Conservation (phyloP, 2,797 vertebrate species). For the Cossypha niveicapilla region DNA sequence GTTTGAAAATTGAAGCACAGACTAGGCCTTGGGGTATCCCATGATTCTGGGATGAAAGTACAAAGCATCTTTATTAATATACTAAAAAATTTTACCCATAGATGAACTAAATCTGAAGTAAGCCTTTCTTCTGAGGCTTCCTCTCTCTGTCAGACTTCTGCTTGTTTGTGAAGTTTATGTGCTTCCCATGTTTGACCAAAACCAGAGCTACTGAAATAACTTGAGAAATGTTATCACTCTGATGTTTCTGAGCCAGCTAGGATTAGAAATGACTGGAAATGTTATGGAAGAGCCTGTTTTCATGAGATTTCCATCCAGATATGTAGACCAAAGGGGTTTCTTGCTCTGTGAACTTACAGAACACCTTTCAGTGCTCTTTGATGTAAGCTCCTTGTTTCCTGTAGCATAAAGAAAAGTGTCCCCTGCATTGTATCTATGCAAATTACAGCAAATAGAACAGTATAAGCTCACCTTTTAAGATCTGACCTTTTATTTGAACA, state of each 20-base stretch:
- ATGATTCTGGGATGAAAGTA: background rate
- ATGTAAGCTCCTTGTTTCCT: constrained; percentile 62
- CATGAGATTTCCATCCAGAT: constrained; percentile 59
- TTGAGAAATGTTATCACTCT: constrained; percentile 32
- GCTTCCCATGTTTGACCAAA: constrained; percentile 25
- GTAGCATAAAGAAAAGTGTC: background rate
- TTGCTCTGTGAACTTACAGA: constrained; percentile 52
- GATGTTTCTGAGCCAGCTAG: constrained; percentile 41
- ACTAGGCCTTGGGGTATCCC: background rate
- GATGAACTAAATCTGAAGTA: constrained; percentile 6
- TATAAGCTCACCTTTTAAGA: constrained; percentile 36
- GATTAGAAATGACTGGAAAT: constrained; percentile 58
- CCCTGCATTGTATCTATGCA: constrained; percentile 50
- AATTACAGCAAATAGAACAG: constrained; percentile 39
- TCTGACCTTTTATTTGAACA: constrained; percentile 5
- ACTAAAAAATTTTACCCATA: background rate
- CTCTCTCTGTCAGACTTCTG: background rate
- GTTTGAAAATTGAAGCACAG: background rate
- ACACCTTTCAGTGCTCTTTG: constrained; percentile 59
- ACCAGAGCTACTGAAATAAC: constrained; percentile 44
- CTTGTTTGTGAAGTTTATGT: constrained; percentile 35
- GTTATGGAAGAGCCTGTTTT: constrained; percentile 43
- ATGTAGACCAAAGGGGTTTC: constrained; percentile 39
- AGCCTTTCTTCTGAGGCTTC: constrained; percentile 2
- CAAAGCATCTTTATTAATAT: constrained; percentile 13